Percentiles rank a stretch among this genome's conserved stretches.
phyloP scores from a whole-genome alignment of 2,797 vertebrate genomes.

The Pseudopleuronectes americanus region DNA sequence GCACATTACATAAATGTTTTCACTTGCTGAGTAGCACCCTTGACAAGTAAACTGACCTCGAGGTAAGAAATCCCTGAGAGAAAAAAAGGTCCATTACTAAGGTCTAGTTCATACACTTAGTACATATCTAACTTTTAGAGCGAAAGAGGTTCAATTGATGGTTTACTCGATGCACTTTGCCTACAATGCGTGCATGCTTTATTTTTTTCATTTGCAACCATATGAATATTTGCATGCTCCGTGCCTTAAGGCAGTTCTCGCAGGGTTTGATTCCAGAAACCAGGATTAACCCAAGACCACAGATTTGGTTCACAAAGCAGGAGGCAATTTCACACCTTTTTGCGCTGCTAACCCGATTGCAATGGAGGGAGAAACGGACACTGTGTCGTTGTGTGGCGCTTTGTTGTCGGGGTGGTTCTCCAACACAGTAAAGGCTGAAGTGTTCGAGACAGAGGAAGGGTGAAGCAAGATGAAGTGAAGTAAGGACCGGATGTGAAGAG shows the following conservation, averaged over 20 bases:
- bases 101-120: no score
- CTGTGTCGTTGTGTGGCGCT: slow-evolving; percentile 38
- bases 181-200: slow-evolving; percentile 2
- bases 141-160: neutral
- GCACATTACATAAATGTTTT: neutral
- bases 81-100: neutral
- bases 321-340: slow-evolving; percentile 75
- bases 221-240: slow-evolving; percentile 36
- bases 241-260: slow-evolving; percentile 42
- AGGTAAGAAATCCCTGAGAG: neutral
- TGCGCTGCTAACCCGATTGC: slow-evolving; percentile 56
- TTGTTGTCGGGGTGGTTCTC: slow-evolving; percentile 34
- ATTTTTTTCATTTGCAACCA: slow-evolving; percentile 26
- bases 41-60: neutral
- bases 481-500: slow-evolving; percentile 10
- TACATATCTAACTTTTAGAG: neutral
- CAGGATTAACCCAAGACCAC: slow-evolving; percentile 60
- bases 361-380: slow-evolving; percentile 52
- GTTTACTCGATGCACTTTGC: slow-evolving; percentile 1
- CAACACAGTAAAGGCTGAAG: slow-evolving; percentile 11
- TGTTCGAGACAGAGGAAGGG: slow-evolving; percentile 1
- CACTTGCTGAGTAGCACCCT: neutral
- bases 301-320: slow-evolving; percentile 61
- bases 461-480: slow-evolving; percentile 7
- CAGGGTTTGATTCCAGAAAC: slow-evolving; percentile 50